phyloP scores from a whole-genome alignment of 2,113 vertebrate species.

The Silurus asotus region DNA sequence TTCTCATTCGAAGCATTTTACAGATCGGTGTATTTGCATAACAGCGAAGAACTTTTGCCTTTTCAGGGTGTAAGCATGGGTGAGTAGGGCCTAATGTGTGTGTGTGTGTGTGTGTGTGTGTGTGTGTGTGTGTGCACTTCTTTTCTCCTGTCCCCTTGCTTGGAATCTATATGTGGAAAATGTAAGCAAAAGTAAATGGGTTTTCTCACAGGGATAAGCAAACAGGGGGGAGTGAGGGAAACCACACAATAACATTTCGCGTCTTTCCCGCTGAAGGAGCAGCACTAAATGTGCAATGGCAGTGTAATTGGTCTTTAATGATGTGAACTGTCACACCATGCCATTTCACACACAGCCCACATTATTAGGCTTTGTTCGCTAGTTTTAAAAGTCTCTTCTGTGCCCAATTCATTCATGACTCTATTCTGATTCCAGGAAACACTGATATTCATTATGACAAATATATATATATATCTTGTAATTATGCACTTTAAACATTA shows the following conservation, averaged over 20 bases:
- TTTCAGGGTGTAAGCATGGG: constrained; percentile 72
- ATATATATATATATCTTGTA: not conserved
- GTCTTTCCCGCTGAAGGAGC: constrained; percentile 55
- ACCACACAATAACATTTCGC: constrained; percentile 57
- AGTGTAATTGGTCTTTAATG: constrained; percentile 56
- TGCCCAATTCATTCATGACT: constrained; percentile 31
- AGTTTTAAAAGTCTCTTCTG: constrained; percentile 17
- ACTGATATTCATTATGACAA: not conserved
- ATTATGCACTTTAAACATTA: not conserved
- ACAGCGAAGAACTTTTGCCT: constrained; percentile 82
- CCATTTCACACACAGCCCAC: constrained; percentile 44
- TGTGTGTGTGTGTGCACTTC: constrained; percentile 45
- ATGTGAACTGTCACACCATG: constrained; percentile 57
- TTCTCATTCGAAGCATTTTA: constrained; percentile 88
- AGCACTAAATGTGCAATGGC: constrained; percentile 39
- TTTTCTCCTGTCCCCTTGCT: constrained; percentile 33
- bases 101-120: constrained; percentile 50
- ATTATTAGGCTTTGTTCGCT: constrained; percentile 36
- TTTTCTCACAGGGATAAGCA: constrained; percentile 77
- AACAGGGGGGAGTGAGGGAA: constrained; percentile 51
- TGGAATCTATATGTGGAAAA: constrained; percentile 44
- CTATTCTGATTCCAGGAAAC: constrained; percentile 14
- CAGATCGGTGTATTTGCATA: constrained; percentile 97
- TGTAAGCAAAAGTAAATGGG: constrained; percentile 70
- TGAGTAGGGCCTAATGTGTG: constrained; percentile 45